Evolutionary conservation across 2,797 vertebrate species (phyloP).

Genomic region (Notolabrus celidotus): DNA sequence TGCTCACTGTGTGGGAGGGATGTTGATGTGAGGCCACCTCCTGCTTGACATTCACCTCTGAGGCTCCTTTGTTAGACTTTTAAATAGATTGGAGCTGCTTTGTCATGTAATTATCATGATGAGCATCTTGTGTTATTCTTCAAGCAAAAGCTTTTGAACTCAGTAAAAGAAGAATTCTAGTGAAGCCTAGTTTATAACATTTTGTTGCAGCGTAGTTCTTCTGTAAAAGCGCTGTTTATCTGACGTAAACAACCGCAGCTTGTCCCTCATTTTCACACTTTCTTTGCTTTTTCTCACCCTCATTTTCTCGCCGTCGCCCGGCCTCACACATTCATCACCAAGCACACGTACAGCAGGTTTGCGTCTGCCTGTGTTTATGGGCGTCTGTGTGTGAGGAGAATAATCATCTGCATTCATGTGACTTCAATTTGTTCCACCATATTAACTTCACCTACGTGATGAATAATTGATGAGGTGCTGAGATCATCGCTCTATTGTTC

Average conservation of each 20-base stretch:
- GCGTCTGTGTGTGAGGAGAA: constrained; percentile 31
- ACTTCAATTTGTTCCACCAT: constrained; percentile 38
- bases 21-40: constrained; percentile 27
- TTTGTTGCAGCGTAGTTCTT: too few relatives aligned
- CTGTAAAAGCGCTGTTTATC: too few relatives aligned
- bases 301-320: neutral
- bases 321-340: constrained; percentile 31
- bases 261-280: constrained; percentile 3
- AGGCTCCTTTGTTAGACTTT: constrained; percentile 17
- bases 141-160: too few relatives aligned
- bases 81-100: constrained; percentile 18
- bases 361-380: neutral
- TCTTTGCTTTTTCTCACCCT: neutral
- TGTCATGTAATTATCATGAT: neutral
- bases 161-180: too few relatives aligned
- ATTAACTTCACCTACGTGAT: constrained; percentile 40
- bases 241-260: neutral
- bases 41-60: constrained; percentile 42
- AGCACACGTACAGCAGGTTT: neutral
- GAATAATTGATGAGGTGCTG: constrained; percentile 38
- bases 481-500: constrained; percentile 6
- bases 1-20: constrained; percentile 31
- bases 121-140: too few relatives aligned
- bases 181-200: too few relatives aligned
- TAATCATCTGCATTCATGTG: constrained; percentile 46